Evolutionary conservation across 2,888 invertebrate genomes (phyloP), one percentile per base, ranked within the genome.

Genomic region (Nomada lathburiana): DNA sequence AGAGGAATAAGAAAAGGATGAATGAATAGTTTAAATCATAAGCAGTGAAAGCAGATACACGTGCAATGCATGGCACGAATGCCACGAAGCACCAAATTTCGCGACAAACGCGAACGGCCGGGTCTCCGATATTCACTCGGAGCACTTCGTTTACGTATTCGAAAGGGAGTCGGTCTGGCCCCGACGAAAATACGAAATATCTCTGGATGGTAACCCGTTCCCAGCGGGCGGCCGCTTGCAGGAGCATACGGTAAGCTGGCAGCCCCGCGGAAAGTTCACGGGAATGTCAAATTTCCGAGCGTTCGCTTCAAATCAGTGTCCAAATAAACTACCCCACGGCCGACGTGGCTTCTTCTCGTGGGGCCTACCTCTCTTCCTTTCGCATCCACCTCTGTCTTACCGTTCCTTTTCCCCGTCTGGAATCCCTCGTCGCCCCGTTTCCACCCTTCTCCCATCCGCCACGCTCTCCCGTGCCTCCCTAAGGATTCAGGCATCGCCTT

Each of bases 291-390:
- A 92, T 91, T 92, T 89, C 84, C 88, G 68, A 91, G 90, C 89
- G 89, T 84, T 91, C 91, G 86, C 90, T 88, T 91, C 89, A 89
- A 92, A 91, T 92, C 91, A 92, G 89, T 89, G 90, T 92, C 89
- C 85, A 89, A 86, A 90, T 87, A 89, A 89, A 90, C 86, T 87
- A 84, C 76, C 78, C 82, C 73, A 68, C 79, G 87, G 89, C 84
- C 89, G 89, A 87, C 89, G 87, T 70, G 84, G 73, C 87, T 86
- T 81, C 89, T 88, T 89, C 89, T 89, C 85, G 80, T 70, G 80
- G 79, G 81, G 80, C 76, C 77, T 60, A 59, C 63, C 70, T 59
- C 69, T 72, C 83, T 62, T 44, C 42, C 60, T 70, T 63, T 67
- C 44, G 29, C 65, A 29, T 47, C 53, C 71, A 57, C 76, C 65